Evolutionary conservation across 2,888 invertebrate genomes (phyloP).

Genomic region (Cryptocheilus praepositus): DNA sequence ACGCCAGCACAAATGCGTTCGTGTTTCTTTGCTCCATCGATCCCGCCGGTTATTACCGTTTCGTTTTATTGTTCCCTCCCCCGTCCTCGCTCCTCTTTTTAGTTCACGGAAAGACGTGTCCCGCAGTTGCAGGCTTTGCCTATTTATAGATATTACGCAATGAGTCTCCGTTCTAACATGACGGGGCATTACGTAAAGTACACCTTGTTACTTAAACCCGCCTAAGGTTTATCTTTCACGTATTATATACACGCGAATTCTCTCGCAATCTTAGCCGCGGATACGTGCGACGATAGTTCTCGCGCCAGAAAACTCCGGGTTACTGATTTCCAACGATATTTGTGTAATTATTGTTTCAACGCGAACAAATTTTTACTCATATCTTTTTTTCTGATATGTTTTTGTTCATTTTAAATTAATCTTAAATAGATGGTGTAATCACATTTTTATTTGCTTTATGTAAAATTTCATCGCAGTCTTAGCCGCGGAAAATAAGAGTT

Average conservation of each 20-base stretch:
- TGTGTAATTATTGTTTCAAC: too few relatives aligned
- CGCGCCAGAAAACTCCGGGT: too few relatives aligned
- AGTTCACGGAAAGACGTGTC: conserved; percentile 3
- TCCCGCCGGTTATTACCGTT: conserved; percentile 5
- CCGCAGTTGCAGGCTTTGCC: conserved; percentile 30
- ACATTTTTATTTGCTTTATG: too few relatives aligned
- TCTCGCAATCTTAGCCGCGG: conserved; percentile 14
- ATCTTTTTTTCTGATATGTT: too few relatives aligned
- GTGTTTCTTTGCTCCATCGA: background rate
- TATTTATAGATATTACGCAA: conserved; percentile 59
- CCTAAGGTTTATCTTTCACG: conserved; percentile 45
- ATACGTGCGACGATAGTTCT: background rate
- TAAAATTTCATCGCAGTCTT: too few relatives aligned
- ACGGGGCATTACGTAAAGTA: conserved; percentile 51
- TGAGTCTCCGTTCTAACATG: conserved; percentile 45
- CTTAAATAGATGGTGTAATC: too few relatives aligned
- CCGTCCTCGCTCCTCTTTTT: background rate
- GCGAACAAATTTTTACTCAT: too few relatives aligned
- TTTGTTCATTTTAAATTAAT: too few relatives aligned
- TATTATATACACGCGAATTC: conserved; percentile 23
- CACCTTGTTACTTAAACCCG: conserved; percentile 46
- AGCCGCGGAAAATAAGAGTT: too few relatives aligned
- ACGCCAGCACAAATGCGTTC: background rate
- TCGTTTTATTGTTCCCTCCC: background rate
- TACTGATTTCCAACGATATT: too few relatives aligned